A percentile compares a stretch with the other conserved stretches of the same genome.
These are phyloP conservation scores for Caerostris extrusa DNA, from an alignment of 1,140 invertebrate genomes.

Conservation along the genomic window DNA sequence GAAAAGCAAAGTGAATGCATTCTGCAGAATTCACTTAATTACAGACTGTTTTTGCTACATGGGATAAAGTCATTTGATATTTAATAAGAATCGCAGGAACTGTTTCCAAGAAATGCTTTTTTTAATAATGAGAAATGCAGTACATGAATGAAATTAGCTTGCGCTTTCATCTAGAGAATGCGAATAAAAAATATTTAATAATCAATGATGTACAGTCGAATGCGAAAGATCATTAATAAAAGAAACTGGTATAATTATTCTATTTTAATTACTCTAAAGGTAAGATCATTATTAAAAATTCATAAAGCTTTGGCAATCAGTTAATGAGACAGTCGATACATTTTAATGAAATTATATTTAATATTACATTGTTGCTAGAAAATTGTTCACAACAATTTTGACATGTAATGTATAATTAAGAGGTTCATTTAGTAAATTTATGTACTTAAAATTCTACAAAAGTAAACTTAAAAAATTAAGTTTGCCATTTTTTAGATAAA, in stretches of 20 bases:
- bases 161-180: not conserved
- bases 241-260: not conserved
- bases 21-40: not conserved
- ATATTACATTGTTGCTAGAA: not conserved
- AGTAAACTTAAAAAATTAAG: not conserved
- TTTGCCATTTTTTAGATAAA: not conserved
- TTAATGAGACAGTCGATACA: too few species aligned
- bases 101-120: not conserved
- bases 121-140: constrained; percentile 2
- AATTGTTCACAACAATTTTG: not conserved
- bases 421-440: not conserved
- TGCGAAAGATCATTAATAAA: not conserved
- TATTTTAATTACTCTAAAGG: not conserved
- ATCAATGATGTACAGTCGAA: too few species aligned
- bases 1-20: not conserved
- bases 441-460: not conserved
- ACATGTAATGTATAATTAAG: not conserved
- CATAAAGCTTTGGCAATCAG: too few species aligned
- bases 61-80: not conserved
- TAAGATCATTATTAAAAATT: not conserved
- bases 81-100: not conserved
- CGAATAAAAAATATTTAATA: not conserved
- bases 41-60: not conserved
- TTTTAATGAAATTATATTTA: not conserved
- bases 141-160: not conserved